A percentile compares a stretch with the other conserved stretches of the same genome.
Conservation (phyloP, 2,797 vertebrate genomes). For the Loriculus beryllinus region DNA sequence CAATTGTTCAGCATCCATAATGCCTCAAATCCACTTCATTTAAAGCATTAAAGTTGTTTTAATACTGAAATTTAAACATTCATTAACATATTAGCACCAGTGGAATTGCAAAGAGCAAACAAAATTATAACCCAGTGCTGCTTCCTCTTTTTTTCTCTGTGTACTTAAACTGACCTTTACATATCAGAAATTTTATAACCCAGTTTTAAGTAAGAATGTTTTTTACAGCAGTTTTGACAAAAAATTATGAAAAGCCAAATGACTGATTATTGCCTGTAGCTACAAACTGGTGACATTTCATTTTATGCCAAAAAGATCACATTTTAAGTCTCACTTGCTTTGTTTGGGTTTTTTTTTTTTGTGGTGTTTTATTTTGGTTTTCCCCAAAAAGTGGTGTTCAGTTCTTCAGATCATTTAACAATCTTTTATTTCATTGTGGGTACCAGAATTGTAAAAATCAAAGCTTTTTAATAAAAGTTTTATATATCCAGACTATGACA, state of each 20-base stretch:
- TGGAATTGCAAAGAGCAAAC: not conserved
- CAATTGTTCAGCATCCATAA: not conserved
- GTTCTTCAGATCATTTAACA: not conserved
- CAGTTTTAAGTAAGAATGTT: not conserved
- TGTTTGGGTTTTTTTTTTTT: not conserved
- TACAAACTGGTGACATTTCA: not conserved
- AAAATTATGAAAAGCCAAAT: not conserved
- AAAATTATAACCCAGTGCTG: not conserved
- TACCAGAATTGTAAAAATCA: not conserved
- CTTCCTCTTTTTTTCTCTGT: not conserved
- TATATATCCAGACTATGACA: not conserved
- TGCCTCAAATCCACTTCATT: not conserved
- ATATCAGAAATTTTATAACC: not conserved
- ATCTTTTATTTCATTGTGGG: not conserved
- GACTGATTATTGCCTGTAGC: not conserved
- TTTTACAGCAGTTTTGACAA: not conserved
- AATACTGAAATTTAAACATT: not conserved
- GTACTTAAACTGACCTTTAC: not conserved
- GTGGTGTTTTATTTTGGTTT: too few relatives aligned
- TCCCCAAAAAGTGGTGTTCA: not conserved
- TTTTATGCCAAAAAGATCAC: not conserved
- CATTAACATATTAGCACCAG: not conserved
- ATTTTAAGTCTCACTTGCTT: not conserved
- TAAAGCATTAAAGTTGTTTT: not conserved
- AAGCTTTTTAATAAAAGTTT: not conserved